Evolutionary conservation across 2,113 vertebrate species (phyloP).

Genomic region (Emydocephalus ijimae): DNA sequence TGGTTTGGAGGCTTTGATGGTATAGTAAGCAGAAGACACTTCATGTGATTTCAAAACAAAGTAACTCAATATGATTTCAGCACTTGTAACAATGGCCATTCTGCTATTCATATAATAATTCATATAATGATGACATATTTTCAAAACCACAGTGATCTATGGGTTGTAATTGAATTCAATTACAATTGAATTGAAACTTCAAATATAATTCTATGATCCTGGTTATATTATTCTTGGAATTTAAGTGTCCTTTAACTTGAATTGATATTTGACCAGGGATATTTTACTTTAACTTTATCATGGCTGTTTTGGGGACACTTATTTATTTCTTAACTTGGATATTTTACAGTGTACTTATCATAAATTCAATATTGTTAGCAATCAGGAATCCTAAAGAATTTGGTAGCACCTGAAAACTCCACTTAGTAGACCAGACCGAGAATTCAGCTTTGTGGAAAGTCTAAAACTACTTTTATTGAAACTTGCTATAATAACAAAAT

Average conservation of each 20-base stretch:
- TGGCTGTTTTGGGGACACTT: neutral
- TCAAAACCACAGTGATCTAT: constrained; percentile 3
- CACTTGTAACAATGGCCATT: neutral
- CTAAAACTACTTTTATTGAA: neutral
- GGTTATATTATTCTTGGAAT: neutral
- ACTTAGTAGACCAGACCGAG: neutral
- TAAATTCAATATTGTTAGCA: neutral
- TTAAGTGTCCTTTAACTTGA: neutral
- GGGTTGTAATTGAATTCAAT: constrained; percentile 17
- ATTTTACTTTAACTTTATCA: no score
- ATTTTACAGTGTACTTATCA: neutral
- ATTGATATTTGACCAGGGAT: neutral
- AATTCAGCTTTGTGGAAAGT: neutral
- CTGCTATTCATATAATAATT: constrained; percentile 16
- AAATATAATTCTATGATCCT: neutral
- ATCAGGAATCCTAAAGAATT: neutral
- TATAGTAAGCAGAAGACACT: constrained; percentile 35
- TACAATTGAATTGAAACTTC: neutral
- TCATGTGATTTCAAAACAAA: constrained; percentile 54
- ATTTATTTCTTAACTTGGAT: neutral
- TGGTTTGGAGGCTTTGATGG: constrained; percentile 23
- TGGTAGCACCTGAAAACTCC: neutral
- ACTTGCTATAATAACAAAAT: neutral
- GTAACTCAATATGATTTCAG: constrained; percentile 10
- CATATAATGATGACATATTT: constrained; percentile 23